Evolutionary conservation across 2,888 invertebrate genomes (phyloP), one percentile per base, ranked within the genome.

Genomic region (Xestoiulus laeticollis): DNA sequence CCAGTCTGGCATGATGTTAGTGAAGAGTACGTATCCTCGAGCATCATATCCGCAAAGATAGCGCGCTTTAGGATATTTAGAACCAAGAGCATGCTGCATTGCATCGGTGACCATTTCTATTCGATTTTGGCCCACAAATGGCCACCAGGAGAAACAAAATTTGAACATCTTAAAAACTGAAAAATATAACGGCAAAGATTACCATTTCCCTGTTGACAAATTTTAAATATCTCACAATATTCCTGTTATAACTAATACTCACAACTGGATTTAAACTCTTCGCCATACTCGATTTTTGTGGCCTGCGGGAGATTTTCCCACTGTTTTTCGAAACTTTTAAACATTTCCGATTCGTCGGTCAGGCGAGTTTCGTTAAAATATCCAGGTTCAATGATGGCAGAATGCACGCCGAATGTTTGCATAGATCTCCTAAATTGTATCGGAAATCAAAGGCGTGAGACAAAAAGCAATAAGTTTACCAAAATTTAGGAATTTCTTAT

Each of bases 321-420:
- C 30, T 38, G 26, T n/a, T 59, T 84, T 85, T 85, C 85, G 48
- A 87, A 38, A 19, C 82, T 85, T 32, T 26, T 53, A 1, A 22
- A 10, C 85, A 43, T 48, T 43, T 19, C n/a, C n/a, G 26, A 44
- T 44, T 43, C 22, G 22, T 44, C 53, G 19, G 59, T 48, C 3
- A 87, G 38, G 1, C 38, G 19, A 0, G 87, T 87, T 86, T 30
- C 86, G 1, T 59, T 38, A 53, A 85, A 87, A 59, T 48, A 85
- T 14, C 87, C 87, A n/a, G 87, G 87, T 87, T 87, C 87, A n/a
- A 87, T 87, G 4, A 87, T 48, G 48, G 85, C 32, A 10, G 59
- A 26, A 44, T 85, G 85, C 12, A 87, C 87, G 16, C 85, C 87
- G 53, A 87, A 87, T 19, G 53, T 87, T 33, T 87, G 86, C 87